Base-by-base conservation (phyloP, 35 echinoderm and acorn worm species). In the Heliocidaris tuberculata region DNA sequence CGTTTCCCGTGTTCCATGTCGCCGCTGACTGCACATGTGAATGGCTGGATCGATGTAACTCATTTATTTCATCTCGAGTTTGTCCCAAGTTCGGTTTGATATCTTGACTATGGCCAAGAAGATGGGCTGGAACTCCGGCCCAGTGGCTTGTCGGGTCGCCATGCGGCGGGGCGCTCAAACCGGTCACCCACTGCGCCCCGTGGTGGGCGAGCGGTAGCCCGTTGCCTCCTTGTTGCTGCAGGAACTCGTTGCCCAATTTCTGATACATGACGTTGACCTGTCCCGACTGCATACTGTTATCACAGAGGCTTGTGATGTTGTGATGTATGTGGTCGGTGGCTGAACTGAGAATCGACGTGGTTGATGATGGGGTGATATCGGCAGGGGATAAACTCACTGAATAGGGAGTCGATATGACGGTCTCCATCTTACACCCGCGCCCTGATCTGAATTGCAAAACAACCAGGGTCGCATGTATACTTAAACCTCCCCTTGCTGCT, bases 191-290 rank as follows among this genome's bases (percentile, higher is more conserved):
- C 88, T 98, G 97, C 60, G 93, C 94, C 16, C 95, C 95, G 61
- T 95, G 96, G 60, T 98, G 97, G 48, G 94, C 97, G 85, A 98
- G 95, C 86, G 96, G 96, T 71, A 98, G 78, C 32, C 97, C 97
- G 85, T 98, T 98, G 88, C 95, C 93, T 13, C 90, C 94, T 54
- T 96, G 94, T 89, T 94, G 94, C 70, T 97, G 97, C 11, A 98
- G 95, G 92, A 97, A 96, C 94, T 98, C 96, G 92, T 96, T 98
- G 93, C 96, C 95, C 60, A 97, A 94, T 96, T 98, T 98, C 90
- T 98, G 97, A 95, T 98, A 98, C 97, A 98, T 98, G 54, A 97
- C 97, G 94, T 97, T 97, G n/a, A 98, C 97, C 95, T 98, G 97
- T 94, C 94, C 96, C 47, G 96, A 88, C 49, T 96, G 93, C 95